Evolutionary conservation across 64 coral and sea anemone genomes (phyloP).

Genomic region (Porites australiensis): DNA sequence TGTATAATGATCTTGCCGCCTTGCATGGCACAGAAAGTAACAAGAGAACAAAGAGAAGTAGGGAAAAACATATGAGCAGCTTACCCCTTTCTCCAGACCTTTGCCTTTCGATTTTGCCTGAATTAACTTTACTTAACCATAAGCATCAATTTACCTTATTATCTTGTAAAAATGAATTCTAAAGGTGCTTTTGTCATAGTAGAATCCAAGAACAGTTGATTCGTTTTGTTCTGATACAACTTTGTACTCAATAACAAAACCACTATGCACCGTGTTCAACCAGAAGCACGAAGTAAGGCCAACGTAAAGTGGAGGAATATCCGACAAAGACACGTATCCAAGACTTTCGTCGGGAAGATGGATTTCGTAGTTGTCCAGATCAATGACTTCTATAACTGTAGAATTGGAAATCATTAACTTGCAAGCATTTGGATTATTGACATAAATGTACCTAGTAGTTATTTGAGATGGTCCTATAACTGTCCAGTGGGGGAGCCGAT

Average conservation of each 20-base stretch:
- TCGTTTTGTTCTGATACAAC: not conserved
- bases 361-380: not conserved
- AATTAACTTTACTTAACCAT: too few relatives aligned
- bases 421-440: not conserved
- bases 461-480: too few relatives aligned
- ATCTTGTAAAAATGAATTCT: not conserved
- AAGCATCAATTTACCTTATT: too few relatives aligned
- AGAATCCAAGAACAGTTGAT: not conserved
- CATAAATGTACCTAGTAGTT: not conserved
- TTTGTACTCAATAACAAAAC: constrained; percentile 2
- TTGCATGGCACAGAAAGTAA: too few relatives aligned
- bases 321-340: not conserved
- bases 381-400: not conserved
- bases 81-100: too few relatives aligned
- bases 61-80: too few relatives aligned
- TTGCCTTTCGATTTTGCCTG: too few relatives aligned
- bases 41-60: too few relatives aligned
- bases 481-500: too few relatives aligned
- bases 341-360: not conserved
- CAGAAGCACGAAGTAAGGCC: constrained; percentile 3
- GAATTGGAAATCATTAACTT: not conserved
- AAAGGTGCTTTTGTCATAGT: not conserved
- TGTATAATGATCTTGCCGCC: too few relatives aligned
- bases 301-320: not conserved
- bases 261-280: not conserved